These are phyloP conservation scores for Stenodema calcarata DNA, from an alignment of 2,888 invertebrate species.

Conservation along the genomic window DNA sequence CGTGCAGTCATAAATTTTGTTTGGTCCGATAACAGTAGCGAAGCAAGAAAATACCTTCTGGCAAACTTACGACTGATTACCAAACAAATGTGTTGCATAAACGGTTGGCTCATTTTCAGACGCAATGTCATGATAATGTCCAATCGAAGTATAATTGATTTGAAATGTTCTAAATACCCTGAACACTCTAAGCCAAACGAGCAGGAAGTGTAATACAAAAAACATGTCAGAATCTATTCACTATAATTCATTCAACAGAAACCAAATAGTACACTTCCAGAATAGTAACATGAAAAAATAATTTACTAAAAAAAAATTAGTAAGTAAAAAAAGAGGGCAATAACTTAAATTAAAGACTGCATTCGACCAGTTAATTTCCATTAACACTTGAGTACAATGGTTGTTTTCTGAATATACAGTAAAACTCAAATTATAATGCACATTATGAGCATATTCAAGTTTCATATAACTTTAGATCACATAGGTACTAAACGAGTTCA, in stretches of 20 bases:
- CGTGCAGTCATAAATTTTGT: too few species aligned
- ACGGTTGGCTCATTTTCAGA: too few species aligned
- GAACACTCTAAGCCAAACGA: too few species aligned
- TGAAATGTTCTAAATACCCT: too few species aligned
- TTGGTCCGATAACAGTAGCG: too few species aligned
- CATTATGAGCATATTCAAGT: conserved; percentile 47
- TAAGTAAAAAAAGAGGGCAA: conserved; percentile 35
- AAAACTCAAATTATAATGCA: conserved; percentile 17
- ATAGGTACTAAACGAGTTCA: conserved; percentile 44
- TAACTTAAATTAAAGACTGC: conserved; percentile 26
- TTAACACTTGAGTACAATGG: background rate
- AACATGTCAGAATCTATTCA: conserved; percentile 29
- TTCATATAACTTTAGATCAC: conserved; percentile 30
- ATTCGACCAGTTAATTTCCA: conserved; percentile 25
- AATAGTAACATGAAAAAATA: conserved; percentile 46
- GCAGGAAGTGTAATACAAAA: background rate
- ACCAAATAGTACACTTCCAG: conserved; percentile 40
- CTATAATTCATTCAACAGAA: conserved; percentile 48
- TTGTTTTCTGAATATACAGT: background rate
- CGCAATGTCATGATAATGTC: too few species aligned
- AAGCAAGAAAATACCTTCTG: too few species aligned
- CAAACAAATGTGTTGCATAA: too few species aligned
- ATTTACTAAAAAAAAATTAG: conserved; percentile 35
- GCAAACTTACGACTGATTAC: too few species aligned
- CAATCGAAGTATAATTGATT: too few species aligned